Evolutionary conservation across 2,797 vertebrate species (phyloP).

Genomic region (Muscicapa striata): DNA sequence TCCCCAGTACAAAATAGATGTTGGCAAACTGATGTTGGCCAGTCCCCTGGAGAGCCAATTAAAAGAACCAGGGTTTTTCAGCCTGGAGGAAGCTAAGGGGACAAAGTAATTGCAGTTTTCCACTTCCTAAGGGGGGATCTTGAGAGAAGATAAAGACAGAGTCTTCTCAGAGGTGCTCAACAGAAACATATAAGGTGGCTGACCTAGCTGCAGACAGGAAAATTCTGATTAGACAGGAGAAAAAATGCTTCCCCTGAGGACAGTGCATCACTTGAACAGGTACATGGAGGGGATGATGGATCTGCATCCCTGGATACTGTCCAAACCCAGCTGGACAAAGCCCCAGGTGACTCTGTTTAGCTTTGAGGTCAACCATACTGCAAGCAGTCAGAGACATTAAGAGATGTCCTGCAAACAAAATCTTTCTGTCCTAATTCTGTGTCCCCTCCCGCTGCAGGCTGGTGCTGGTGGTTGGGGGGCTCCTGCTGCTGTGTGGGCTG

Average conservation of each 20-base stretch:
- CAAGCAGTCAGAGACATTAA: not conserved
- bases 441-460: conserved; percentile 61
- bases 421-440: not conserved
- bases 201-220: not conserved
- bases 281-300: not conserved
- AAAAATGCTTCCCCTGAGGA: not conserved
- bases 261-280: not conserved
- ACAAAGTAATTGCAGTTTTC: not conserved
- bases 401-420: not conserved
- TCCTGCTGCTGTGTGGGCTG: conserved; percentile 76
- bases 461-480: conserved; percentile 62
- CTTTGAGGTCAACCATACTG: not conserved
- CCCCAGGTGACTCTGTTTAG: not conserved
- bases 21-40: not conserved
- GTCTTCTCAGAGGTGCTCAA: not conserved
- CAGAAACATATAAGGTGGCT: not conserved
- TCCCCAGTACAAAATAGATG: not conserved
- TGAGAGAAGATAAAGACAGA: not conserved
- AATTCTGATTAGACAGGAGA: not conserved
- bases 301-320: not conserved
- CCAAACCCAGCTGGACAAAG: not conserved
- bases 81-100: not conserved
- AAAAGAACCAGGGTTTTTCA: not conserved
- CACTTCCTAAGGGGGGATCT: not conserved
- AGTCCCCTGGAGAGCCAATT: not conserved